These are phyloP conservation scores for Crocallis elinguaria DNA, from an alignment of 2,888 invertebrate species.

Conservation along the genomic window DNA sequence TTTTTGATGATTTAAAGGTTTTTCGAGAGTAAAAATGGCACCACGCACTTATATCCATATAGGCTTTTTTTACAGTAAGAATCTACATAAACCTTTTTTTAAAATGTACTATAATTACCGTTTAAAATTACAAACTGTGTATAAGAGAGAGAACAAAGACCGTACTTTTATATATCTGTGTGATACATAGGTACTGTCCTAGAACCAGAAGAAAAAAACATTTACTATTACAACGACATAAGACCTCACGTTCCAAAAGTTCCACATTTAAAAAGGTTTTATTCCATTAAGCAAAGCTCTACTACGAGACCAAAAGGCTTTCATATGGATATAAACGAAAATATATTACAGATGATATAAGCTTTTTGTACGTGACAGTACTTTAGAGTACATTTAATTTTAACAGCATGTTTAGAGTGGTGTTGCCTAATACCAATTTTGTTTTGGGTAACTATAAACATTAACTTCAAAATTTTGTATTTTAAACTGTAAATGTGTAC, in stretches of 20 bases:
- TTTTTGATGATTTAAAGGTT: not conserved
- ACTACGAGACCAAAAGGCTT: constrained; percentile 8
- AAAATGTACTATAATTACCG: too few relatives aligned
- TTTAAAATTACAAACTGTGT: too few relatives aligned
- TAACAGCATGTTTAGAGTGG: constrained; percentile 13
- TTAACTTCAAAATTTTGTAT: constrained; percentile 3
- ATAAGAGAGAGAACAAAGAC: too few relatives aligned
- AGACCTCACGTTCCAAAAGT: not conserved
- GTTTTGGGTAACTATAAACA: constrained; percentile 12
- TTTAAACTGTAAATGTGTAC: too few relatives aligned
- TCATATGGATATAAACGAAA: not conserved
- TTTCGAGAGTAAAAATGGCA: not conserved
- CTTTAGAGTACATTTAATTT: constrained; percentile 7
- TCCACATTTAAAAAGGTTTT: not conserved
- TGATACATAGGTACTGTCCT: not conserved
- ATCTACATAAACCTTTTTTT: too few relatives aligned
- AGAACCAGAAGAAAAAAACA: not conserved
- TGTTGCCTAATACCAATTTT: constrained; percentile 22
- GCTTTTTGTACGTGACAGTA: constrained; percentile 12
- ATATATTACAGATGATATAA: not conserved
- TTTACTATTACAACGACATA: not conserved
- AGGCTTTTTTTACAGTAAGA: too few relatives aligned
- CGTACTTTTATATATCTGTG: not conserved
- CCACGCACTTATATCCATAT: too few relatives aligned
- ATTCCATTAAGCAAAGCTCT: not conserved